Percentiles rank a stretch among this genome's conserved stretches.
Conservation (phyloP, 2,113 vertebrate species). For the Megalops atlanticus region DNA sequence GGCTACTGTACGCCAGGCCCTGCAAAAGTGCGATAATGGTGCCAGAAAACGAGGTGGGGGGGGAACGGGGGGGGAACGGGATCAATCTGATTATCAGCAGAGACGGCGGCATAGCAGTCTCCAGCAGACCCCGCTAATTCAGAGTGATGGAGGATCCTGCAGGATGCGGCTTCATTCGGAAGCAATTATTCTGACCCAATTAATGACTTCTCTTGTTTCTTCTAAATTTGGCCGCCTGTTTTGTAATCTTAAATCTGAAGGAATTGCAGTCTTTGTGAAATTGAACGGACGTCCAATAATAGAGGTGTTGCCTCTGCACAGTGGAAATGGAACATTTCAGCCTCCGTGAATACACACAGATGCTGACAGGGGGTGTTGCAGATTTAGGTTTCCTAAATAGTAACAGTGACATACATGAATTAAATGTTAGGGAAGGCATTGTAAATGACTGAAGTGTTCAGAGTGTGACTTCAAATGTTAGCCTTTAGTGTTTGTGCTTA, state of each 20-base stretch:
- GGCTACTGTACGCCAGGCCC: neutral
- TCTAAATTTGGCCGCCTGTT: neutral
- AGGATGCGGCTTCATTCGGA: neutral
- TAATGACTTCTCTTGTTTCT: neutral
- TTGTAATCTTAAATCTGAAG: neutral
- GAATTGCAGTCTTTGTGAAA: neutral
- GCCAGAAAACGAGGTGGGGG: neutral
- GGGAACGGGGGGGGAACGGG: neutral
- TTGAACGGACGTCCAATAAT: neutral
- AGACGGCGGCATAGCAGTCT: constrained; percentile 2
- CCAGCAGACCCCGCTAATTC: neutral
- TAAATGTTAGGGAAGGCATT: no score
- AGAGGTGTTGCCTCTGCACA: neutral
- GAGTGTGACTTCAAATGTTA: no score
- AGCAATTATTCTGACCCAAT: neutral
- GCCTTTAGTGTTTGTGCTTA: no score
- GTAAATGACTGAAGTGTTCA: no score
- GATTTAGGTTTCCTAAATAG: no score
- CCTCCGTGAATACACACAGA: neutral
- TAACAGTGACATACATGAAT: no score
- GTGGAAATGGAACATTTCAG: neutral
- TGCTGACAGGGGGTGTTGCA: no score
- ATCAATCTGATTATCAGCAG: constrained; percentile 31
- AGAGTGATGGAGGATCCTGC: constrained; percentile 6
- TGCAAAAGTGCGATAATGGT: constrained; percentile 21